Evolutionary conservation across 1,140 invertebrate species (phyloP).

Genomic region (Chionoecetes opilio): DNA sequence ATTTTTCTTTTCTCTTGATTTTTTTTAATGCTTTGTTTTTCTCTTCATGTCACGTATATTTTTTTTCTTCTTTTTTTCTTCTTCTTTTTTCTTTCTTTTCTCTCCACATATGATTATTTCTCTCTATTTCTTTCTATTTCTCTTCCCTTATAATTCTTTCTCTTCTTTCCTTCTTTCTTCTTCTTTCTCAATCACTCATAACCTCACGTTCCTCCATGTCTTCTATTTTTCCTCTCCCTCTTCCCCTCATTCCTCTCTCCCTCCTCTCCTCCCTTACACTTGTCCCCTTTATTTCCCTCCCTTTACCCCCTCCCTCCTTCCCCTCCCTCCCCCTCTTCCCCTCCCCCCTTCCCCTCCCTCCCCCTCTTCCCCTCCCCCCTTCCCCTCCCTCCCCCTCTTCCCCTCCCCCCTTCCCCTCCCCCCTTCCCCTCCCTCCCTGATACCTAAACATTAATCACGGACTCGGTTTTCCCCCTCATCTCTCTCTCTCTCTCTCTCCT

Average conservation of each 20-base stretch:
- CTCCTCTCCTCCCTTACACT: not conserved
- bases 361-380: not conserved
- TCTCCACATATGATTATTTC: not conserved
- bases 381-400: not conserved
- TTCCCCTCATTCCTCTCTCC: not conserved
- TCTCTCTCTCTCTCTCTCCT: not conserved
- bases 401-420: not conserved
- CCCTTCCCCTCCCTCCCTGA: not conserved
- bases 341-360: too few species aligned
- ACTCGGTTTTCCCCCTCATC: not conserved
- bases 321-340: not conserved
- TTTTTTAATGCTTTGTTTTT: not conserved
- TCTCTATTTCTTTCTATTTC: not conserved
- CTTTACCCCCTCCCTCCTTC: not conserved
- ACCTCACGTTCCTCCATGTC: not conserved
- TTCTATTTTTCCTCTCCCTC: slow-evolving; percentile 25
- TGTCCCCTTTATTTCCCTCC: slow-evolving; percentile 23
- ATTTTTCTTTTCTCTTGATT: not conserved
- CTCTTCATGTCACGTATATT: not conserved
- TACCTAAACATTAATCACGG: not conserved
- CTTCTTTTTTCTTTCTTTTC: not conserved
- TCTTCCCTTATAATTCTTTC: not conserved
- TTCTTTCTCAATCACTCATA: not conserved
- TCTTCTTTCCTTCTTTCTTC: not conserved
- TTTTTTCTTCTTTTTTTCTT: not conserved